Evolutionary conservation across 1,140 invertebrate species (phyloP), one percentile per base, ranked within the genome.

Genomic region (Drosophila bipectinata): DNA sequence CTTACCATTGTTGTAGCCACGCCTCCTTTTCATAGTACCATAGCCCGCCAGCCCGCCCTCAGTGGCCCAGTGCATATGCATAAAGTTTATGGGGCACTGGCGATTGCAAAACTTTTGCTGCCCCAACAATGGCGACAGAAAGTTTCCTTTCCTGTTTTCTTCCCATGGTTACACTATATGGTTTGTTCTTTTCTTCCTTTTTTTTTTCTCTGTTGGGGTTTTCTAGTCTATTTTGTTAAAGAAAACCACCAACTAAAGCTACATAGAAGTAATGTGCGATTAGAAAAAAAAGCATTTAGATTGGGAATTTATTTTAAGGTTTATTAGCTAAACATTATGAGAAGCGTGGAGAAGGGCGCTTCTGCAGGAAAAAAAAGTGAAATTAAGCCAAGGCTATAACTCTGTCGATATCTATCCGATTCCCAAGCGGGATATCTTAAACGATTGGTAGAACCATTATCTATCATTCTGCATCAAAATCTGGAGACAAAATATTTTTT

Each of bases 101-200:
- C 82, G 81, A 87, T 87, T 87, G 81, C 81, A 68, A 85, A 85
- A 85, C 82, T 85, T 85, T 81, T 71, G 1, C 4, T 4, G 44
- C 63, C 55, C 56, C 74, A 77, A 82, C 81, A 85, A 87, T 87
- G 81, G 84, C 74, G 80, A 84, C 80, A 81, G 81, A 77, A 87
- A 87, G 67, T 87, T 87, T 79, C 67, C 61, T 77, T 68, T 85
- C 61, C 81, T 66, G 52, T 59, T 12, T 44, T 45, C 49, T 12
- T 30, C 57, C 48, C 26, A 12, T 45, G 34, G 34, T n/a, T 37
- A 37, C 18, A 3, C 47, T 32, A 32, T 49, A 55, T 49, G 15
- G 26, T 18, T 15, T n/a, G 10, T 32, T 26, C 48, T 48, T 45
- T 7, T 18, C 47, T 21, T 48, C 15, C 15, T 15, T 60, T 72